Conservation (phyloP, 2,113 vertebrate genomes). For the Eonycteris spelaea region DNA sequence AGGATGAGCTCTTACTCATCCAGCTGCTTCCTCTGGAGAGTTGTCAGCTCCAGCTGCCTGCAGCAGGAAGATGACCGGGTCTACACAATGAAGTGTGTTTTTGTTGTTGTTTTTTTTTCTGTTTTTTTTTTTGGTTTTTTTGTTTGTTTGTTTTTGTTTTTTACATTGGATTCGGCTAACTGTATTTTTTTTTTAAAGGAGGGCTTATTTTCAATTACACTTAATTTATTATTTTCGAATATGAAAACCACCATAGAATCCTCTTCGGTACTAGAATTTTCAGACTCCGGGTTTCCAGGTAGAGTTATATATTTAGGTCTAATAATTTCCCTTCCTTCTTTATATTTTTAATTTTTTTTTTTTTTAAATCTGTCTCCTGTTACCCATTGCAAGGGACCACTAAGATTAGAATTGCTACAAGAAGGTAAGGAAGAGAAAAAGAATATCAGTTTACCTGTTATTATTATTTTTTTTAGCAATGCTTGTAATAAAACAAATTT, state of each 20-base stretch:
- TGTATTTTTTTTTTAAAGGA: not conserved
- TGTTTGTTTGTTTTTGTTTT: not conserved
- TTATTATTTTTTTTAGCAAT: not conserved
- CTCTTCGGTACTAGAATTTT: not conserved
- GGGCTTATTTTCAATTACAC: not conserved
- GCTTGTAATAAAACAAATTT: not conserved
- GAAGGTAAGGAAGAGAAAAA: not conserved
- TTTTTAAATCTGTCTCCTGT: not conserved
- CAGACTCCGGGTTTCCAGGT: not conserved
- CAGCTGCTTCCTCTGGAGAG: slow-evolving; percentile 41
- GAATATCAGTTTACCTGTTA: not conserved
- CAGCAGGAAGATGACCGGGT: not conserved
- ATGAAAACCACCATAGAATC: not conserved
- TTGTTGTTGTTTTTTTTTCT: too few species aligned
- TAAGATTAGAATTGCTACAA: not conserved
- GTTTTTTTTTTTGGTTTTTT: too few species aligned
- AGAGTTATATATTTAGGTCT: not conserved
- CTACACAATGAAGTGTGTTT: not conserved
- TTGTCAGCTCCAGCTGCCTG: not conserved
- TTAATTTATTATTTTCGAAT: not conserved
- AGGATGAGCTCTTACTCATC: slow-evolving; percentile 7
- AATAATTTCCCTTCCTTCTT: not conserved
- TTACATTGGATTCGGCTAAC: not conserved
- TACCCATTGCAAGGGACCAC: not conserved
- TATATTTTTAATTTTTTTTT: not conserved